Evolutionary conservation across 1,140 invertebrate genomes (phyloP).

Genomic region (Scaptodrosophila lebanonensis): DNA sequence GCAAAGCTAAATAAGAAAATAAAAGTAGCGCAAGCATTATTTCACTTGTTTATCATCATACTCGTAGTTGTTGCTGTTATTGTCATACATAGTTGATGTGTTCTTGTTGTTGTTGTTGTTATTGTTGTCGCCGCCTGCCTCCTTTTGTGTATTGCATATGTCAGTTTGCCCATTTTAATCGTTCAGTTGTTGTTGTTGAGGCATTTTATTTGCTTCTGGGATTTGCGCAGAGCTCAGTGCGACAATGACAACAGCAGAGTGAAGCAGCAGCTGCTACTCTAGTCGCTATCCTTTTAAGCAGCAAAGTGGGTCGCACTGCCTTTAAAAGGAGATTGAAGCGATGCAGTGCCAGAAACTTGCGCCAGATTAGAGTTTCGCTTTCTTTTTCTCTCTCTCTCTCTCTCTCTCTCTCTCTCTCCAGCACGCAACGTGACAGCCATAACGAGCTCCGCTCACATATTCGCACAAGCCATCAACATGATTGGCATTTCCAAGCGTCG

Average conservation of each 20-base stretch:
- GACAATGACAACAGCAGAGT: too few relatives aligned
- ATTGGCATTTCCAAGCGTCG: constrained; percentile 62
- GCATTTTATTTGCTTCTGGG: not conserved
- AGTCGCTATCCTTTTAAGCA: too few relatives aligned
- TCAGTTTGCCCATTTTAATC: not conserved
- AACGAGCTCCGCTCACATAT: constrained; percentile 18
- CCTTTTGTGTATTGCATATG: too few relatives aligned
- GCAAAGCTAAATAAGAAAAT: not conserved
- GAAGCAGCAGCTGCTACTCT: too few relatives aligned
- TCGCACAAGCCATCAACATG: constrained; percentile 32
- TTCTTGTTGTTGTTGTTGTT: too few relatives aligned
- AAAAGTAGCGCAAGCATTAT: constrained; percentile 24
- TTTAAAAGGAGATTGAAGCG: too few relatives aligned
- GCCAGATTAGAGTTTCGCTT: constrained; percentile 8
- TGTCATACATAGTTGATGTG: constrained; percentile 12
- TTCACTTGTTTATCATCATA: constrained; percentile 36
- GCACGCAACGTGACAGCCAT: constrained; percentile 21
- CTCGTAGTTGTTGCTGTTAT: constrained; percentile 7
- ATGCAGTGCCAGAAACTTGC: too few relatives aligned
- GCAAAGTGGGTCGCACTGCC: too few relatives aligned
- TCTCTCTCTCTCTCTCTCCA: not conserved
- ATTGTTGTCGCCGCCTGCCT: too few relatives aligned
- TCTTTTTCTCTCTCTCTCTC: constrained; percentile 2
- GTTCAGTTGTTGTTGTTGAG: too few relatives aligned
- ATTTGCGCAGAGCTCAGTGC: too few relatives aligned